phyloP scores from a whole-genome alignment of 2,888 invertebrate genomes.

The Eupithecia subfuscata region DNA sequence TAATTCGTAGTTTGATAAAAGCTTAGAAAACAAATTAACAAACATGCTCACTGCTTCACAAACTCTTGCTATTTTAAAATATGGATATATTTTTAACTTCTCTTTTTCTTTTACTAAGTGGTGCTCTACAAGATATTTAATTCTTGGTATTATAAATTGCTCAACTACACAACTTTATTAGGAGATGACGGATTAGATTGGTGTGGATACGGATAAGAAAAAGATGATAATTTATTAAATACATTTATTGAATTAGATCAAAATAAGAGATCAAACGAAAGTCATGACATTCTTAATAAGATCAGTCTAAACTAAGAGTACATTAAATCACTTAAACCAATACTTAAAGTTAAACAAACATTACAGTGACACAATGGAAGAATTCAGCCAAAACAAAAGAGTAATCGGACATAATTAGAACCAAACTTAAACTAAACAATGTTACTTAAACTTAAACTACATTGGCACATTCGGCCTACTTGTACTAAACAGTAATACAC shows the following conservation, averaged over 20 bases:
- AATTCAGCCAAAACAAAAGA: conserved; percentile 58
- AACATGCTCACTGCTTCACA: neutral
- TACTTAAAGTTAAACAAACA: conserved; percentile 35
- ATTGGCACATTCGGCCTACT: conserved; percentile 81
- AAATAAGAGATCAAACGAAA: conserved; percentile 80
- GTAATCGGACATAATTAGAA: conserved; percentile 36
- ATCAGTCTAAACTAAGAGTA: conserved; percentile 67
- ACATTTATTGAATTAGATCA: conserved; percentile 71
- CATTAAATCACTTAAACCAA: conserved; percentile 37
- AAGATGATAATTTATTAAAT: conserved; percentile 46
- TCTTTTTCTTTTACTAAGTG: neutral
- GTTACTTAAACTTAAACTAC: conserved; percentile 48
- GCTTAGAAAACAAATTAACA: neutral
- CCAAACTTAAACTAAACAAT: conserved; percentile 45
- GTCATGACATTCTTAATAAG: conserved; percentile 76
- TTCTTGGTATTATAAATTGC: neutral
- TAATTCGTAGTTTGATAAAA: neutral
- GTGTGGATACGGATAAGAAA: neutral
- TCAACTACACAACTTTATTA: neutral
- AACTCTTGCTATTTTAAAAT: neutral
- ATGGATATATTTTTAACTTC: neutral
- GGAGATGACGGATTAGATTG: neutral
- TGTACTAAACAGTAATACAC: conserved; percentile 42
- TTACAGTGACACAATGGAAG: conserved; percentile 65
- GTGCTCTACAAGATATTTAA: neutral